phyloP scores from a whole-genome alignment of 2,113 vertebrate species.

The Desmodus rotundus region DNA sequence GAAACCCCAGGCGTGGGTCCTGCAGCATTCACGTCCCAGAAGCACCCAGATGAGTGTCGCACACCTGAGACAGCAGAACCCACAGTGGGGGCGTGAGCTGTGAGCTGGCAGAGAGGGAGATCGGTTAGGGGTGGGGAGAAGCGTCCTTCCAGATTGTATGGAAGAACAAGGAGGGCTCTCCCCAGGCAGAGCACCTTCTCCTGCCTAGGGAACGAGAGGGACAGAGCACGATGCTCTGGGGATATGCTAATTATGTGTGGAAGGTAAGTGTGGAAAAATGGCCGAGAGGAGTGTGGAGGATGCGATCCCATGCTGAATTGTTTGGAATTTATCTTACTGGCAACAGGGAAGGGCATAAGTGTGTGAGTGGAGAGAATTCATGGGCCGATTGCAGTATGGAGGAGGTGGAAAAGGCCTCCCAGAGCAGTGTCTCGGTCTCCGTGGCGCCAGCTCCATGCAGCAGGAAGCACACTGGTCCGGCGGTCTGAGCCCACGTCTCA shows the following conservation, averaged over 20 bases:
- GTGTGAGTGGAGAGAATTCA: accelerated
- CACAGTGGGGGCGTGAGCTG: too few relatives aligned
- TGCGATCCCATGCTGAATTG: accelerated
- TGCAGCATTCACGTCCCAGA: accelerated
- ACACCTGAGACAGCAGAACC: background rate
- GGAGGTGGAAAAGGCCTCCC: background rate
- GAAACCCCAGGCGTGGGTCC: too few relatives aligned
- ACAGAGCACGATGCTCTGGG: too few relatives aligned
- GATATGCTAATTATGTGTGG: accelerated
- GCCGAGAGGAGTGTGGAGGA: background rate
- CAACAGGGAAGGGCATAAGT: accelerated
- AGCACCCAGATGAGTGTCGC: accelerated
- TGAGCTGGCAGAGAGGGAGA: too few relatives aligned
- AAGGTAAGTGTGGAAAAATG: accelerated
- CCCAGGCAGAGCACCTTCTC: background rate
- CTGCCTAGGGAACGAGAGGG: accelerated
- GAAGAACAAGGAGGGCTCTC: accelerated
- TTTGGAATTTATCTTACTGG: too few relatives aligned
- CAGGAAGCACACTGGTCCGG: accelerated
- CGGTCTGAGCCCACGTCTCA: background rate
- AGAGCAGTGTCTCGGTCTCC: background rate
- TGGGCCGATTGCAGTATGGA: accelerated
- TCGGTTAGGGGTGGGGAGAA: accelerated
- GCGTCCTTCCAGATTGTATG: accelerated
- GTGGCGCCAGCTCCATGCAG: accelerated